phyloP scores from a whole-genome alignment of 2,797 vertebrate genomes.

The Falco columbarius region DNA sequence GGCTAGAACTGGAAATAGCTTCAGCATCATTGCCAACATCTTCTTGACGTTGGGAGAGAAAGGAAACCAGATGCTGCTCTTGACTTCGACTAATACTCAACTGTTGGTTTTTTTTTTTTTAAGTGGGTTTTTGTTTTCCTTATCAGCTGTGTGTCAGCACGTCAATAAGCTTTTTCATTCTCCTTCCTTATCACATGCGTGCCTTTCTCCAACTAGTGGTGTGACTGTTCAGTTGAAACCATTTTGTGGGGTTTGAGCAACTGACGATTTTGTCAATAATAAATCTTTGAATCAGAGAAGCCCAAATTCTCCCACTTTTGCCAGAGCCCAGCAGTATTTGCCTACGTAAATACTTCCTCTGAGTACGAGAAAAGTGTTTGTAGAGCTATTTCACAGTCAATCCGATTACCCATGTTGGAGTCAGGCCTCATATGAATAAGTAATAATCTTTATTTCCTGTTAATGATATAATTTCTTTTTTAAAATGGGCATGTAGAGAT shows the following conservation, averaged over 20 bases:
- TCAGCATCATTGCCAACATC: conserved; percentile 54
- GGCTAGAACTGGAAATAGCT: conserved; percentile 61
- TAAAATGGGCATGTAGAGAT: background rate
- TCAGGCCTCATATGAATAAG: background rate
- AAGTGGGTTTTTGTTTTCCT: conserved; percentile 56
- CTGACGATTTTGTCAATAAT: conserved; percentile 77
- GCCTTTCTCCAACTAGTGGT: conserved; percentile 64
- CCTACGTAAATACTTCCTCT: background rate
- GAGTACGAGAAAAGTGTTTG: background rate
- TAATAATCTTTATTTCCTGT: conserved; percentile 25
- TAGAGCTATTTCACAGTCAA: background rate
- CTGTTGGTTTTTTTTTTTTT: conserved; percentile 22
- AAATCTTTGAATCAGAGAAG: conserved; percentile 58
- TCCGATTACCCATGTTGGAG: background rate
- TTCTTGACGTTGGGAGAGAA: background rate
- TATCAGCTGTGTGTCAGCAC: conserved; percentile 72
- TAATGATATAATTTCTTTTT: background rate
- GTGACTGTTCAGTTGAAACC: conserved; percentile 67
- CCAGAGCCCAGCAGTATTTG: background rate
- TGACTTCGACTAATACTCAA: conserved; percentile 25
- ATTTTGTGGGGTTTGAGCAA: conserved; percentile 48
- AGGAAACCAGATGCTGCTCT: conserved; percentile 1
- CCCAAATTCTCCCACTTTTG: background rate
- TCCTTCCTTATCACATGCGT: conserved; percentile 59
- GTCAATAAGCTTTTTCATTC: conserved; percentile 70